A percentile compares a stretch with the other conserved stretches of the same genome.
These are phyloP conservation scores for Petrolisthes manimaculis DNA, from an alignment of 2,888 invertebrate species.

Conservation along the genomic window DNA sequence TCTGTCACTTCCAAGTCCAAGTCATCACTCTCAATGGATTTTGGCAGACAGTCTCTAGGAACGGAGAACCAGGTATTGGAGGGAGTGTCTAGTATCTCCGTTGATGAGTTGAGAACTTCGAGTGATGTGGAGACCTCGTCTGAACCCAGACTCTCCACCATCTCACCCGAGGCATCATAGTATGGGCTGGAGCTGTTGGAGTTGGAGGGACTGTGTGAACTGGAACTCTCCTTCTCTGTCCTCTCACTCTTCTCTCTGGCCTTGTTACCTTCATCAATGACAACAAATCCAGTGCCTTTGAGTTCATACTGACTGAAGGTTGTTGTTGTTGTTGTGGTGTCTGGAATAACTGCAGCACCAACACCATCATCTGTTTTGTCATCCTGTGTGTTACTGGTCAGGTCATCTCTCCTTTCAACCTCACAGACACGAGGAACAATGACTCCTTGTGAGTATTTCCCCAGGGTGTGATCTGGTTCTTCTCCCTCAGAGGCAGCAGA, in stretches of 20 bases:
- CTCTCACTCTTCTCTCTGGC: conserved; percentile 20
- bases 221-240: conserved; percentile 42
- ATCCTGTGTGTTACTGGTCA: too few species aligned
- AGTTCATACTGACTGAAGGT: conserved; percentile 34
- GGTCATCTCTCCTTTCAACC: too few species aligned
- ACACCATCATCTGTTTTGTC: too few species aligned
- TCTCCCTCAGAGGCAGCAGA: conserved; percentile 30
- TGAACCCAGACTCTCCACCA: conserved; percentile 47
- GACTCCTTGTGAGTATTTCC: too few species aligned
- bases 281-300: conserved; percentile 38
- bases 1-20: background rate
- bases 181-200: conserved; percentile 49
- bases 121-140: conserved; percentile 54
- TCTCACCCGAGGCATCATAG: conserved; percentile 56
- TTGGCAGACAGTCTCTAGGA: background rate
- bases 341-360: too few species aligned
- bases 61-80: background rate
- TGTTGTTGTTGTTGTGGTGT: background rate
- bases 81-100: conserved; percentile 47
- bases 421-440: too few species aligned
- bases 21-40: background rate
- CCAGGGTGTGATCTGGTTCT: background rate
- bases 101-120: conserved; percentile 58
- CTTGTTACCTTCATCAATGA: conserved; percentile 18
- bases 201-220: conserved; percentile 30